These are phyloP conservation scores for Blastomussa wellsi DNA, from an alignment of 92 coral and sea anemone genomes.

Conservation along the genomic window DNA sequence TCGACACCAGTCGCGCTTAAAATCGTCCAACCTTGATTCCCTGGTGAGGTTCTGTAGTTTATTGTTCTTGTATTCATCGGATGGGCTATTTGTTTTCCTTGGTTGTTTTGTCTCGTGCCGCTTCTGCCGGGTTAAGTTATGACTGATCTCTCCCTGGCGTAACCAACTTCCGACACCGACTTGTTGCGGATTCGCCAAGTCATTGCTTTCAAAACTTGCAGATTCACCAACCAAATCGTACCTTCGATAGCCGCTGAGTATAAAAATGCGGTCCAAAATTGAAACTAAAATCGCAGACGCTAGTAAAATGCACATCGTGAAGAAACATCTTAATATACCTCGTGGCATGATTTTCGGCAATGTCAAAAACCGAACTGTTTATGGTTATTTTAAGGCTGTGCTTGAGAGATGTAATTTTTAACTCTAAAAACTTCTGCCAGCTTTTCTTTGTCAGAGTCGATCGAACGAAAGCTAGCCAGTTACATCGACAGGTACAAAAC, in stretches of 20 bases:
- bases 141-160: neutral
- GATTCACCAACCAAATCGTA: neutral
- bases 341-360: slow-evolving; percentile 11
- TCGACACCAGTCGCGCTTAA: slow-evolving; percentile 81
- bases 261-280: slow-evolving; percentile 14
- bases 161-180: neutral
- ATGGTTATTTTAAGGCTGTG: neutral
- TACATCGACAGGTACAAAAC: neutral
- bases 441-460: neutral
- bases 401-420: neutral
- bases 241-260: slow-evolving; percentile 4
- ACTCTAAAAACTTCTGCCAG: neutral
- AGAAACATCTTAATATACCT: slow-evolving; percentile 2
- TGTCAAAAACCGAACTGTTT: neutral
- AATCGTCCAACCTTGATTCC: slow-evolving; percentile 13
- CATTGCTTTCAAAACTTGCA: neutral
- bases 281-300: slow-evolving; percentile 5
- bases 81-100: neutral
- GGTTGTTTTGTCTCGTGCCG: neutral
- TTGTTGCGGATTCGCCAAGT: no score
- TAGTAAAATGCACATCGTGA: neutral
- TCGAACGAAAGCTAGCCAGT: neutral
- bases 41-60: neutral
- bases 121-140: neutral
- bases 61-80: neutral